Conservation (phyloP, 2,888 invertebrate species). For the Apantesis nais region DNA sequence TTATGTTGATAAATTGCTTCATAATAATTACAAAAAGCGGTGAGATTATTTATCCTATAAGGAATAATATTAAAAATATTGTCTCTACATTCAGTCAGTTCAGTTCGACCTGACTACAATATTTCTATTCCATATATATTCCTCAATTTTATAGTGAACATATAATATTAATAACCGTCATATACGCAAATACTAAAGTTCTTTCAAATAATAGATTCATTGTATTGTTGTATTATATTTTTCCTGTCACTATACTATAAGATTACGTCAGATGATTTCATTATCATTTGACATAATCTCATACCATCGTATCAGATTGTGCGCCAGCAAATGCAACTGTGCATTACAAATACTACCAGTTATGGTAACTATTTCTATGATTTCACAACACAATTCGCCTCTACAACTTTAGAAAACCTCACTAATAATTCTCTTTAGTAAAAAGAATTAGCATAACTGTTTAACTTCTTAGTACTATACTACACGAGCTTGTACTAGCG, state of each 20-base stretch:
- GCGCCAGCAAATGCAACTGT: neutral
- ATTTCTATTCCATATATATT: neutral
- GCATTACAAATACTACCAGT: conserved; percentile 7
- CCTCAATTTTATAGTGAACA: neutral
- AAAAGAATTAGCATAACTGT: neutral
- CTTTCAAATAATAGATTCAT: neutral
- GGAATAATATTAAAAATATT: neutral
- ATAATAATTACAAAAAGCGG: neutral
- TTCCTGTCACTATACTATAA: neutral
- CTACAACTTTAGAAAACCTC: neutral
- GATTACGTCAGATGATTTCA: neutral
- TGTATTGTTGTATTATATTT: neutral
- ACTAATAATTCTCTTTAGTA: neutral
- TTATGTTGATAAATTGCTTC: neutral
- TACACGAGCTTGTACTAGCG: neutral
- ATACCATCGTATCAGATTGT: neutral
- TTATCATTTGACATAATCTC: conserved; percentile 1
- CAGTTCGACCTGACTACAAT: neutral
- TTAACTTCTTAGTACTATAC: neutral
- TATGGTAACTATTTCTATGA: conserved; percentile 3
- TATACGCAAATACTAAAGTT: neutral
- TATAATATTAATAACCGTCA: neutral
- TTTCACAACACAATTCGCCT: neutral
- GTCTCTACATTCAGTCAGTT: neutral
- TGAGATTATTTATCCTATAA: neutral